phyloP scores from a whole-genome alignment of 2,888 invertebrate species.

The Parascotia fuliginaria region DNA sequence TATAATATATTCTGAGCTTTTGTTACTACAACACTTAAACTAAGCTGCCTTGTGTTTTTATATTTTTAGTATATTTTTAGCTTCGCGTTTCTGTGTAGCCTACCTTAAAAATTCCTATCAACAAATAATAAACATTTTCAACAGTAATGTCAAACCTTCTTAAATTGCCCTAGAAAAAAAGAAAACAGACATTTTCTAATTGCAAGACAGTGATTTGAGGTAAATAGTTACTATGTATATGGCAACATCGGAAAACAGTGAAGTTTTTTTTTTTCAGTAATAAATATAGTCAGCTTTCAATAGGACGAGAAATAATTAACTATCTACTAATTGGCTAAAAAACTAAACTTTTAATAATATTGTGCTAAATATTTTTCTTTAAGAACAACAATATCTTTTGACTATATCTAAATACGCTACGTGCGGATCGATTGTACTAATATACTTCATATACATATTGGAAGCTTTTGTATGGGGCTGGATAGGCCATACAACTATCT shows the following conservation, averaged over 20 bases:
- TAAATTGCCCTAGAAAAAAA: conserved; percentile 25
- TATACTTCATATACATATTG: conserved; percentile 56
- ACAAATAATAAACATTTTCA: conserved; percentile 38
- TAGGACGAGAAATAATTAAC: conserved; percentile 53
- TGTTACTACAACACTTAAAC: conserved; percentile 1
- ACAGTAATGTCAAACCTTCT: conserved; percentile 31
- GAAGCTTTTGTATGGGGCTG: conserved; percentile 66
- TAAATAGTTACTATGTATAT: conserved; percentile 77
- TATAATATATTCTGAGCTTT: conserved; percentile 2
- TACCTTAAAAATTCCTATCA: conserved; percentile 29
- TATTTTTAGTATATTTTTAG: conserved; percentile 10
- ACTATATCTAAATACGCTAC: conserved; percentile 59
- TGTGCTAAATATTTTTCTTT: conserved; percentile 61
- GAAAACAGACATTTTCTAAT: conserved; percentile 29
- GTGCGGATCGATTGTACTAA: conserved; percentile 78
- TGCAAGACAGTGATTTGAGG: conserved; percentile 69
- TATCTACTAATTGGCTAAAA: conserved; percentile 68
- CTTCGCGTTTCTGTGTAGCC: conserved; percentile 38
- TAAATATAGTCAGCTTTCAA: conserved; percentile 41
- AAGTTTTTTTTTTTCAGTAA: conserved; percentile 41
- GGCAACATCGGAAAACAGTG: conserved; percentile 75
- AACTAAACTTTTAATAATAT: conserved; percentile 51
- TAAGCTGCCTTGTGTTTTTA: conserved; percentile 29
- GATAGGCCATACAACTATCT: no score
- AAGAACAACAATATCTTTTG: conserved; percentile 55